A percentile compares a stretch with the other conserved stretches of the same genome.
Evolutionary conservation across 2,888 invertebrate genomes (phyloP).

Genomic region (Caenorhabditis sinica): DNA sequence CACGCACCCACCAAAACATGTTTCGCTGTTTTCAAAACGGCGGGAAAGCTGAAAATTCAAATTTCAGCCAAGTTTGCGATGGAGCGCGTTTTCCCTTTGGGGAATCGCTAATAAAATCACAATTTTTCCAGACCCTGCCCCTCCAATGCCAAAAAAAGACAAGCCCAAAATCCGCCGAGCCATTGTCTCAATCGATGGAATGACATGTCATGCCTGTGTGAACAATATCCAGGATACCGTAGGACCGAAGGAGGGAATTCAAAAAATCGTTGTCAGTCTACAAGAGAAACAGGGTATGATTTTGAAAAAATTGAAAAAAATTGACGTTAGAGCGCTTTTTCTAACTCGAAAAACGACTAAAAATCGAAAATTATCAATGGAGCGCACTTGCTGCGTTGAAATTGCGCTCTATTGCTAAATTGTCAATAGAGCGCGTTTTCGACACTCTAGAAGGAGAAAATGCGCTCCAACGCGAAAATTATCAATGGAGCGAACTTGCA

Average conservation of each 20-base stretch:
- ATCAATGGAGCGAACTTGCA: slow-evolving; percentile 11
- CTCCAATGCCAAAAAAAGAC: not conserved
- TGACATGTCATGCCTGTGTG: slow-evolving; percentile 96
- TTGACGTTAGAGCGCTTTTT: not conserved
- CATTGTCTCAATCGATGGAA: slow-evolving; percentile 86
- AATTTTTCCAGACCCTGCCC: not conserved
- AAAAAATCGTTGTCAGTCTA: slow-evolving; percentile 76
- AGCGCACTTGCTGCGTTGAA: not conserved
- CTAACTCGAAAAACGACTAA: not conserved
- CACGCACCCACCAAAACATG: too few species aligned
- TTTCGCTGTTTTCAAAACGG: too few species aligned
- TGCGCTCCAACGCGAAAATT: not conserved
- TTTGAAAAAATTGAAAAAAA: not conserved
- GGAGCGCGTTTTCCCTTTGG: too few species aligned
- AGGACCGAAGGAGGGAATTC: slow-evolving; percentile 87
- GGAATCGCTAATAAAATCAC: too few species aligned
- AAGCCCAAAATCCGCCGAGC: slow-evolving; percentile 28
- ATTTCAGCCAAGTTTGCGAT: too few species aligned
- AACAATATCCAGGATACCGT: slow-evolving; percentile 89
- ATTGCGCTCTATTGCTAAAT: not conserved
- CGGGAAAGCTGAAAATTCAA: too few species aligned
- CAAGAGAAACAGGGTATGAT: slow-evolving; percentile 55
- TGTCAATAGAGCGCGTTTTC: not conserved
- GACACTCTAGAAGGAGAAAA: not conserved
- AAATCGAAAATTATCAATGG: not conserved